A percentile compares a stretch with the other conserved stretches of the same genome.
These are phyloP conservation scores for Spodoptera exigua DNA, from an alignment of 2,888 invertebrate genomes.

Conservation along the genomic window DNA sequence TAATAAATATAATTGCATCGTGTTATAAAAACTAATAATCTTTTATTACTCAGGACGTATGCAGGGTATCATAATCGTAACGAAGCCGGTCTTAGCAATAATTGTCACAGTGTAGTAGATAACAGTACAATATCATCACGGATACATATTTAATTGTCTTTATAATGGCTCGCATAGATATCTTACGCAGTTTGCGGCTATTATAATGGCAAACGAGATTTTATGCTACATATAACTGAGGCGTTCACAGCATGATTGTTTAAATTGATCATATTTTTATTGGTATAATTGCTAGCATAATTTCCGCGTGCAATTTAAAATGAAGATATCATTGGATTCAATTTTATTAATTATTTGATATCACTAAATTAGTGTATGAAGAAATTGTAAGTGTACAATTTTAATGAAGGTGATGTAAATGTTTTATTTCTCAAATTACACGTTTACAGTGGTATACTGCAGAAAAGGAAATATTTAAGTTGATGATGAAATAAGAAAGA, in stretches of 20 bases:
- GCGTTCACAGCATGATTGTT: constrained; percentile 9
- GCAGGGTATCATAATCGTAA: constrained; percentile 30
- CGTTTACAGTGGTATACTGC: no score
- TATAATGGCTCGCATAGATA: constrained; percentile 42
- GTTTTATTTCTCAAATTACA: not conserved
- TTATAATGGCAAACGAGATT: constrained; percentile 29
- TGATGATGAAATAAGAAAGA: no score
- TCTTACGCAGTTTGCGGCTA: constrained; percentile 21
- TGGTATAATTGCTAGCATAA: not conserved
- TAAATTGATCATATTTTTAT: constrained; percentile 15
- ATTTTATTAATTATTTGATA: constrained; percentile 25
- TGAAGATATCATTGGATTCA: constrained; percentile 11
- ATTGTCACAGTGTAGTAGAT: constrained; percentile 42
- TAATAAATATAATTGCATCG: constrained; percentile 32
- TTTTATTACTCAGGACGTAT: constrained; percentile 31
- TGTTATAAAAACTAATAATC: constrained; percentile 41
- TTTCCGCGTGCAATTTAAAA: constrained; percentile 16
- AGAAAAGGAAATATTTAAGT: no score
- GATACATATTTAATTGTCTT: constrained; percentile 43
- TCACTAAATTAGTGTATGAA: constrained; percentile 17
- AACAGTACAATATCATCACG: constrained; percentile 44
- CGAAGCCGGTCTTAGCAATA: constrained; percentile 37
- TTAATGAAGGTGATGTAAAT: constrained; percentile 33
- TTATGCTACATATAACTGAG: constrained; percentile 31
- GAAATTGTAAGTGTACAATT: constrained; percentile 35